Base-by-base conservation (phyloP, 2,888 invertebrate species). In the Drosophila silvestris region DNA sequence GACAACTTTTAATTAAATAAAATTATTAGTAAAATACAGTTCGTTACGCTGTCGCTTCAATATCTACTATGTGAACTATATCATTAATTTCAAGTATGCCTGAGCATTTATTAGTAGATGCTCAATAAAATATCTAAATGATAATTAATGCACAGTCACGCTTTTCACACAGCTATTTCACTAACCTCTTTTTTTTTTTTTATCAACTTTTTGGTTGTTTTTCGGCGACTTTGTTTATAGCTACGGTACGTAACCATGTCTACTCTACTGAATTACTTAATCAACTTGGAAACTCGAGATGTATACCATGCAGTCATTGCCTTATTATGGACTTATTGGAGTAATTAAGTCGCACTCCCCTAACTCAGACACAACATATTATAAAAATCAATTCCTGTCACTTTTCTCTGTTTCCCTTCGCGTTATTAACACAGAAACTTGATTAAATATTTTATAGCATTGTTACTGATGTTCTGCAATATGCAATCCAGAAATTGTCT, bases 141-240 rank as follows among this genome's bases (percentile, higher is more conserved):
- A 32, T 65, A 22, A 65, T 59, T 59, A 68, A 60, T 68, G 74
- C 79, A 60, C 32, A 79, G 78, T 79, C 78, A 79, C 79, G 79
- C 79, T 71, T 79, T 79, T 79, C 79, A 68, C 71, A 79, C 75
- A 71, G 59, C 64, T 52, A 39, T 63, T 77, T 61, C 30, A 61
- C 30, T 68, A 61, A 51, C 50, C 54, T 50, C 37, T 69, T 28
- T 28, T 70, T 52, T 69, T 69, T 54, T 47, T n/a, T 53, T 53
- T 33, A 50, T 64, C 10, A 59, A 37, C 44, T 35, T 60, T 56
- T 64, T 37, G 44, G n/a, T 14, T 41, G 61, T 62, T 61, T 68
- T 59, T 63, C 56, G 44, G 16, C 59, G 54, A 58, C 59, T 66
- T 62, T 63, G 71, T 33, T 16, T n/a, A 16, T 28, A 26, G 44